These are phyloP conservation scores for Actinia tenebrosa DNA, from an alignment of 64 coral and sea anemone genomes.

Conservation along the genomic window DNA sequence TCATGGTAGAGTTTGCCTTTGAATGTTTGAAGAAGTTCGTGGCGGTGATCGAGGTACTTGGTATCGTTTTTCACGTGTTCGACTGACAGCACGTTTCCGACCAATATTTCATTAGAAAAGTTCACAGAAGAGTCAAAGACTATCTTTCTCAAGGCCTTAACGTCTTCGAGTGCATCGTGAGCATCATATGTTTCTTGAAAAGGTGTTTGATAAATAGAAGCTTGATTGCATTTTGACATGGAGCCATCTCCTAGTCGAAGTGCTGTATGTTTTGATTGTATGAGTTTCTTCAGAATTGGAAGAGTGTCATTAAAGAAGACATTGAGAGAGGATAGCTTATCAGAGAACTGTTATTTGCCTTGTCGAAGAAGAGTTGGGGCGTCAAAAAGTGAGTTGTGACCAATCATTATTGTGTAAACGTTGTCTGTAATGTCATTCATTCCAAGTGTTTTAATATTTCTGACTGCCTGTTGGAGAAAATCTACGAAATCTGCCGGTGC, in stretches of 20 bases:
- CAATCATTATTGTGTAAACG: not conserved
- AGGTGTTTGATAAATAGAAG: not conserved
- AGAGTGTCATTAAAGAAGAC: conserved; percentile 11
- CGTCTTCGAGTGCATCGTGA: conserved; percentile 40
- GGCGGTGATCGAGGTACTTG: conserved; percentile 33
- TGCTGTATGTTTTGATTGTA: conserved; percentile 18
- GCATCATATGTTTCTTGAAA: conserved; percentile 32
- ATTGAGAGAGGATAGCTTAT: conserved; percentile 4
- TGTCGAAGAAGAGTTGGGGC: conserved; percentile 17
- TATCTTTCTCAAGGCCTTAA: conserved; percentile 22
- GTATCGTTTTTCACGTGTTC: conserved; percentile 8
- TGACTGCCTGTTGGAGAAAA: conserved; percentile 16
- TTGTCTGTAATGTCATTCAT: not conserved
- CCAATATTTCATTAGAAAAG: not conserved
- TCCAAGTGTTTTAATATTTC: no score
- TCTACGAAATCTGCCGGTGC: conserved; percentile 6
- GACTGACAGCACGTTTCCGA: not conserved
- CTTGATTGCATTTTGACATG: conserved; percentile 4
- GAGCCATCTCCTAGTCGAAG: conserved; percentile 12
- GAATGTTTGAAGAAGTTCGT: conserved; percentile 41
- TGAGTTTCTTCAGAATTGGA: not conserved
- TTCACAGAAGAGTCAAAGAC: conserved; percentile 15
- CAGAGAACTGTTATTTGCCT: conserved; percentile 12
- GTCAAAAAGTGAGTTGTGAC: conserved; percentile 32
- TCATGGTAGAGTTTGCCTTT: conserved; percentile 30